Evolutionary conservation across 2,888 invertebrate species (phyloP), one percentile per base, ranked within the genome.

Genomic region (Drosophila algonquin): DNA sequence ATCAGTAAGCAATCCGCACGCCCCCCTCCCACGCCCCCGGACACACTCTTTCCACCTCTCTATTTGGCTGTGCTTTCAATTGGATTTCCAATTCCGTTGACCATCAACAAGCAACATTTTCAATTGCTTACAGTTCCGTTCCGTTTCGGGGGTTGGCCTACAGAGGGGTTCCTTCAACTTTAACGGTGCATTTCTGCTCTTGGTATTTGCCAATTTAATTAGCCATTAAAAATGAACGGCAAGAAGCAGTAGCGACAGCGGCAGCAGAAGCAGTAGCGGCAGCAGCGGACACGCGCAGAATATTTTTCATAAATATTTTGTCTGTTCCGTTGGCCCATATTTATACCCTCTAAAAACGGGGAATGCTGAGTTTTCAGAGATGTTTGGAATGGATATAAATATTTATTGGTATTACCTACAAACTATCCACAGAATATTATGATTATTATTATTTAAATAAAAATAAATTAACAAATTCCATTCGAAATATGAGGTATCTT

Each of bases 81-180:
- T 83, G 84, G 78, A 78, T 83, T 88, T 86, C 73, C 76, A 86
- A 88, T 84, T 81, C 65, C 53, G 63, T 56, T 79, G 74, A 61
- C 80, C 62, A 75, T 40, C 63, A 16, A 35, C 52, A 27, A 24
- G 76, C 79, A 68, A 75, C 67, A 64, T 84, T 73, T 73, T 73
- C 75, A 78, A 86, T 80, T 86, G 64, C 58, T 60, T 30, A 40
- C 44, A 51, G 30, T 53, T 27, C 24, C 40, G 40, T 40, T 40
- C 40, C n/a, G 40, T 40, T 40, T 14, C n/a, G 14, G 40, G 40
- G 40, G 40, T 7, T 40, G 40, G 51, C 24, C 21, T n/a, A 63
- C n/a, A 44, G 27, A 44, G 61, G 27, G 51, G 67, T 56, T 63
- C 52, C 55, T 79, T 73, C 67, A 77, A 57, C 74, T 61, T 68